These are phyloP conservation scores for Hymenopus coronatus DNA, from an alignment of 2,888 invertebrate species.

Conservation along the genomic window DNA sequence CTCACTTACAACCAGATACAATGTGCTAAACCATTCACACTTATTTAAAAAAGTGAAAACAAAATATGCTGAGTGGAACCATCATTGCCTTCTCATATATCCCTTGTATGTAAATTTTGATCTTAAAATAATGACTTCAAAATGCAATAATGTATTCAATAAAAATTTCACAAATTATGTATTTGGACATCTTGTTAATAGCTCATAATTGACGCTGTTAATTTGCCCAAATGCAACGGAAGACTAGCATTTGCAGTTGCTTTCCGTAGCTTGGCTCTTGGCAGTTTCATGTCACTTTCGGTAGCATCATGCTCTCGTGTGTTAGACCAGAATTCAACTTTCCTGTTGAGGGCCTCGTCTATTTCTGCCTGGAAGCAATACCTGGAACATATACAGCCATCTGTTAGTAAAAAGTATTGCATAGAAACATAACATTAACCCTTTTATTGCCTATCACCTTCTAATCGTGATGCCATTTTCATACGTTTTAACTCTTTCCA, in stretches of 20 bases:
- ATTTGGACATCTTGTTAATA: background rate
- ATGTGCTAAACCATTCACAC: background rate
- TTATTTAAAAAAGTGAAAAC: background rate
- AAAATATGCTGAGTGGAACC: background rate
- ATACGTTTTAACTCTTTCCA: too few relatives aligned
- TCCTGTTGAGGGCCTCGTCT: background rate
- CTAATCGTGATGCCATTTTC: too few relatives aligned
- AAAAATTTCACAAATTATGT: constrained; percentile 2
- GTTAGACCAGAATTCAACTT: background rate
- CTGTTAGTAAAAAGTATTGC: too few relatives aligned
- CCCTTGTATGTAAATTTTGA: constrained; percentile 10
- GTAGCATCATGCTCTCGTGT: background rate
- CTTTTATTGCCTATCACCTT: too few relatives aligned
- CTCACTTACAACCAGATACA: background rate
- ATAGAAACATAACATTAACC: too few relatives aligned
- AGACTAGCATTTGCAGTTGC: background rate
- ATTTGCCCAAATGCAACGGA: background rate
- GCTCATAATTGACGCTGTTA: constrained; percentile 10
- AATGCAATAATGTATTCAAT: constrained; percentile 4
- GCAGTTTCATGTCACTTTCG: background rate
- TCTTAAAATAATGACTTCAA: constrained; percentile 6
- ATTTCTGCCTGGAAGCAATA: background rate
- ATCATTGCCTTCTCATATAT: background rate
- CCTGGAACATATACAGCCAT: background rate
- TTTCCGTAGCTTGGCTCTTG: constrained; percentile 9